A percentile compares a stretch with the other conserved stretches of the same genome.
phyloP scores from a whole-genome alignment of 2,888 invertebrate genomes.

The Aromia moschata region DNA sequence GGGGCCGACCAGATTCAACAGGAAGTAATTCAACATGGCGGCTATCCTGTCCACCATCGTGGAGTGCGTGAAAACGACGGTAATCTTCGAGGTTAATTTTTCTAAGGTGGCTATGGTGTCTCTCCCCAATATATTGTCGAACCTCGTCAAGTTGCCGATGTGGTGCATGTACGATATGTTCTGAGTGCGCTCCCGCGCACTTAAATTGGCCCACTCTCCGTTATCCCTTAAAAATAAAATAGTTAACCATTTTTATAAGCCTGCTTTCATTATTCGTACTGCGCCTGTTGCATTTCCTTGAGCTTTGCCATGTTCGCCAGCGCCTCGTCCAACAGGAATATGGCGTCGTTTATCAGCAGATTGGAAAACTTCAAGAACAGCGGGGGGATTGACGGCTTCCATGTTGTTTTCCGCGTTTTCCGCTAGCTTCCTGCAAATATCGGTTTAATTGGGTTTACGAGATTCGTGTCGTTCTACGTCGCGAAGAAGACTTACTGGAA shows the following conservation, averaged over 20 bases:
- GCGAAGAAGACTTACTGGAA: conserved; percentile 74
- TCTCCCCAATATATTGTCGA: conserved; percentile 91
- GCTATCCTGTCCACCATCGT: conserved; percentile 93
- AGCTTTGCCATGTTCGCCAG: conserved; percentile 89
- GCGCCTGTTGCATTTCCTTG: conserved; percentile 80
- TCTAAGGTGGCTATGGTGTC: conserved; percentile 88
- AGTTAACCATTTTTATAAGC: too few species aligned
- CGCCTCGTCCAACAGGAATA: conserved; percentile 93
- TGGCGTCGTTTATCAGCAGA: conserved; percentile 96
- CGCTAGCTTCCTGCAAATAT: conserved; percentile 74
- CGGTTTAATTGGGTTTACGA: too few species aligned
- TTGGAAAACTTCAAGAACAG: conserved; percentile 95
- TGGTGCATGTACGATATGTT: conserved; percentile 78
- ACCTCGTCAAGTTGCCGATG: conserved; percentile 84
- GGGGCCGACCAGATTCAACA: conserved; percentile 88
- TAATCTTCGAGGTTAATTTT: conserved; percentile 78
- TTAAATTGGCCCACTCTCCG: conserved; percentile 78
- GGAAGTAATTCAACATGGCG: conserved; percentile 94
- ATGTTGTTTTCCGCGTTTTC: conserved; percentile 84
- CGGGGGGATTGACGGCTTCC: conserved; percentile 89
- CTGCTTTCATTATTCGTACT: conserved; percentile 62
- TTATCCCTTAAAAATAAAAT: conserved; percentile 66
- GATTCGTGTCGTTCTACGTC: too few species aligned
- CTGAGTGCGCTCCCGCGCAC: conserved; percentile 78
- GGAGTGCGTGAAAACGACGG: conserved; percentile 86